Evolutionary conservation across 2,888 invertebrate species (phyloP).

Genomic region (Cartodere bifasciata): DNA sequence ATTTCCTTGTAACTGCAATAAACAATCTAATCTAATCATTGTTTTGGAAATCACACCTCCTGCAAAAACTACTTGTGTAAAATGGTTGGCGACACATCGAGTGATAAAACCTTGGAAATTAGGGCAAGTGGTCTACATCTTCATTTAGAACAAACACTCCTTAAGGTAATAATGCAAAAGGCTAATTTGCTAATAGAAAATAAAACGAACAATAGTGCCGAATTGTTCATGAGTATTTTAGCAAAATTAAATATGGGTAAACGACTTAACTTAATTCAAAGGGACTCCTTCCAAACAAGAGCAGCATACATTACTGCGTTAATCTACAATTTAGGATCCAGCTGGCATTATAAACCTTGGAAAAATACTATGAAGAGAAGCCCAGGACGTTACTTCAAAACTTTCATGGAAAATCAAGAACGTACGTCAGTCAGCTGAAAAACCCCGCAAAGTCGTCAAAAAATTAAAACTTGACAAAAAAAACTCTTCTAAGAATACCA

Average conservation of each 20-base stretch:
- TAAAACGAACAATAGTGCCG: conserved; percentile 9
- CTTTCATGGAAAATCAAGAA: background rate
- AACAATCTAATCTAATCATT: too few relatives aligned
- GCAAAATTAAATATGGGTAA: conserved; percentile 7
- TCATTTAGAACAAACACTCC: too few relatives aligned
- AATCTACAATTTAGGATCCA: conserved; percentile 5
- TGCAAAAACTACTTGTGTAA: too few relatives aligned
- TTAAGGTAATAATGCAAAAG: too few relatives aligned
- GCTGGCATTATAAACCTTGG: conserved; percentile 3
- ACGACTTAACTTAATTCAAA: conserved; percentile 8
- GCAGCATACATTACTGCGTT: conserved; percentile 4
- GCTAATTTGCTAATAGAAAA: conserved; percentile 6
- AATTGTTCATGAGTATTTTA: conserved; percentile 8
- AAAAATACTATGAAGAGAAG: background rate
- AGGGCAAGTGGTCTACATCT: too few relatives aligned
- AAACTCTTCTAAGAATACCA: background rate
- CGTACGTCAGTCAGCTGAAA: background rate
- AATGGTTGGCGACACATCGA: too few relatives aligned
- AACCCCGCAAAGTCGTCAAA: background rate
- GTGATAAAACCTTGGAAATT: too few relatives aligned
- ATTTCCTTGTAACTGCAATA: too few relatives aligned
- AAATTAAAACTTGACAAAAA: background rate
- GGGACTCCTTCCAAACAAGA: conserved; percentile 2
- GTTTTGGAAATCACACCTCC: too few relatives aligned
- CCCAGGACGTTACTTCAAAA: background rate